Base-by-base conservation (phyloP, 2,797 vertebrate genomes). In the Brachyrhaphis roseni region DNA sequence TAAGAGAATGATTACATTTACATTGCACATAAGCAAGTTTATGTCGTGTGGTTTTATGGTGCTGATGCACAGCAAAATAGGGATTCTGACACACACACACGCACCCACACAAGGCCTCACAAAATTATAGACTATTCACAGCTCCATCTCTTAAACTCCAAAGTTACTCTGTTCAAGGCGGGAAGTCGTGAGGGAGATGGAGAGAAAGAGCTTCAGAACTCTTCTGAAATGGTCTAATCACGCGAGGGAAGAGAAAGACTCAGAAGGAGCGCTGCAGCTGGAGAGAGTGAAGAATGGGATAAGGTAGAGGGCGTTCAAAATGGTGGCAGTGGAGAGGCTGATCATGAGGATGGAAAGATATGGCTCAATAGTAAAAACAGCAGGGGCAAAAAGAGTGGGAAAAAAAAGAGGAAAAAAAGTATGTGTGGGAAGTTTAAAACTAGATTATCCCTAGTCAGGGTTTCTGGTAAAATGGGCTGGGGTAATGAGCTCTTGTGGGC, bases 171-270 rank as follows among this genome's bases (percentile, higher is more conserved):
- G 77, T 87, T 94, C 86, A 73, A 88, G 75, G 45, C 72, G 20
- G 74, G 68, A 87, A 86, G 72, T 83, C 79, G 79, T 53, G 78
- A 51, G 57, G 76, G 82, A 86, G 76, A 82, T 6, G 79, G 79
- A 84, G 86, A 86, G 91, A 84, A 82, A 85, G 80, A 53, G 80
- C 79, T 80, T 87, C 91, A 92, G 90, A 87, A 83, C 77, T 82
- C 82, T 84, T 91, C 84, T 84, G 88, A 86, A 76, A 87, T 82
- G 53, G 80, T 89, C 90, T 90, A 90, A 94, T 92, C 85, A 90
- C 81, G 77, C 72, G 88, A 49, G 79, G 70, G 76, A 81, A 80
- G 86, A 81, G 79, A 84, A 76, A 83, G 57, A 79, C 82, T 81
- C 74, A 57, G 82, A 77, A 74, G 73, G 51, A 79, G 68, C 47